Evolutionary conservation across 30 jellyfish, hydroid and myxozoan genomes (phyloP), one percentile per base, ranked within the genome.

Genomic region (Thelohanellus kitauei): DNA sequence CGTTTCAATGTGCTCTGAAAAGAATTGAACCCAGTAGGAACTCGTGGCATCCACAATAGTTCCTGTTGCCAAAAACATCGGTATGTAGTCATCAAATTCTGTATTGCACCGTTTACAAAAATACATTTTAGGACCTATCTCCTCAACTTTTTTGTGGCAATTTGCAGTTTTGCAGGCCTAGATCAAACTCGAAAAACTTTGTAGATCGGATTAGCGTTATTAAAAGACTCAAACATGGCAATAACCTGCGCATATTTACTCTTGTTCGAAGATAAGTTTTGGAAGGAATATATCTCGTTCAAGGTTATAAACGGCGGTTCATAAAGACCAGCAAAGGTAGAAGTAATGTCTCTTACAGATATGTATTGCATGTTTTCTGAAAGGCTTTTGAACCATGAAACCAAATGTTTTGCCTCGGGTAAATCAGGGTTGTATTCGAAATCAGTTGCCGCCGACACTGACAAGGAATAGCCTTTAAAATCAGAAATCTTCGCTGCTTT

Each of bases 101-200:
- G 60, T 45, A 56, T 82, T 66, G 68, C 99, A 82, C 41, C 66
- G 65, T 34, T 82, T 90, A 45, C 99, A 82, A 44, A 89, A 32
- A 50, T 41, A 82, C 24, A 50, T 61, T 18, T 78, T 85, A 27
- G 6, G 10, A 14, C 67, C 67, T 18, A 58, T 85, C 37, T 82
- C 90, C 17, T 58, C 52, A 33, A 82, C 90, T 48, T 82, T 82
- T 43, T 82, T 82, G 71, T 82, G 65, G 60, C 99, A 82, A 1
- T 82, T 88, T 22, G 57, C 66, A 44, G 86, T 59, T 44, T 89
- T 89, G 48, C 99, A 82, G 8, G 99, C 99, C 99, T 64, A 22
- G 16, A 21, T 19, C 17, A 20, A 2, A 14, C 25, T 16, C 14
- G 44, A 37, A 16, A 18, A 42, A 82, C 99, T 75, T 66, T 65